Percentiles rank a stretch among this genome's conserved stretches.
Evolutionary conservation across 2,888 invertebrate genomes (phyloP).

Genomic region (Drosophila pseudotakahashii): DNA sequence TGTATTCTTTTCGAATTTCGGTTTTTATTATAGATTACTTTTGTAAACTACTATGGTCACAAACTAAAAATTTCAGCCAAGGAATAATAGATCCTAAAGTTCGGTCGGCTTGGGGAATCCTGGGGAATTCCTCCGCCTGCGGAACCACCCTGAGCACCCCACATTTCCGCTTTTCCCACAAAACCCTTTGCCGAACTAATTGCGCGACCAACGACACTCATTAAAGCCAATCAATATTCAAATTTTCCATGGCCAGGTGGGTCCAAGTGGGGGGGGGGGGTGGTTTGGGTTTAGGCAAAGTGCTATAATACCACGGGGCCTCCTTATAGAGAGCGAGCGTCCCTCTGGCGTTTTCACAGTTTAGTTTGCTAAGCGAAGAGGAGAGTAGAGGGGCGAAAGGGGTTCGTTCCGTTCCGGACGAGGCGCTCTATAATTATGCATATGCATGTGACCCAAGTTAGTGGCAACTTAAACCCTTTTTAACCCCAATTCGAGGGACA

Average conservation of each 20-base stretch:
- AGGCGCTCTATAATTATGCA: constrained; percentile 67
- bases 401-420: constrained; percentile 59
- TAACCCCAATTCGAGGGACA: constrained; percentile 64
- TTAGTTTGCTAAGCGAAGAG: constrained; percentile 68
- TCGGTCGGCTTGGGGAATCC: no score
- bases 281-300: not conserved
- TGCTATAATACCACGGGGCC: not conserved
- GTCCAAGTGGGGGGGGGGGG: not conserved
- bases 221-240: constrained; percentile 76
- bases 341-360: constrained; percentile 71
- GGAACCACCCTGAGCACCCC: constrained; percentile 1
- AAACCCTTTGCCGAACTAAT: constrained; percentile 49
- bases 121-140: not conserved
- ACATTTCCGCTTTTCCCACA: not conserved
- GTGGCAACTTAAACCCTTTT: constrained; percentile 73
- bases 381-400: not conserved
- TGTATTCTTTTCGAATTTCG: no score
- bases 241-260: constrained; percentile 48
- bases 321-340: not conserved
- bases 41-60: no score
- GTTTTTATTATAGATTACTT: no score
- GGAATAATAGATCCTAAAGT: no score
- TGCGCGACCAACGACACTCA: constrained; percentile 66
- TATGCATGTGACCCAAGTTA: constrained; percentile 47
- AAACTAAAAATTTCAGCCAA: not conserved